phyloP scores from a whole-genome alignment of 2,888 invertebrate genomes.

The Aphidius colemani region DNA sequence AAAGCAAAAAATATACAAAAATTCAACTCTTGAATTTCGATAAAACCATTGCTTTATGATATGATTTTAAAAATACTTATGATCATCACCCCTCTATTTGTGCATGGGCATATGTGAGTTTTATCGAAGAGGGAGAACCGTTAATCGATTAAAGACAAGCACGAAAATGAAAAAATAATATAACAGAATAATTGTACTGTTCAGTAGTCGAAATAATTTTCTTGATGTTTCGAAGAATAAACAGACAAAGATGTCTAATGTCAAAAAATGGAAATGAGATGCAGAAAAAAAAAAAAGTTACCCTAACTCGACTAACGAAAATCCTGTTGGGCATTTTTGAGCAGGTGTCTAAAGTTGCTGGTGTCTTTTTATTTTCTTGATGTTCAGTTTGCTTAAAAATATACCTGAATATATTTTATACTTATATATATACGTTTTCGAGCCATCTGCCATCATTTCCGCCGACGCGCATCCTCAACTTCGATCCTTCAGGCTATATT shows the following conservation, averaged over 20 bases:
- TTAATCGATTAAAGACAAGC: constrained; percentile 12
- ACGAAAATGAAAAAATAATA: constrained; percentile 11
- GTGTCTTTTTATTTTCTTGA: constrained; percentile 18
- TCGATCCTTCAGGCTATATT: constrained; percentile 22
- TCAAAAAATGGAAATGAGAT: too few relatives aligned
- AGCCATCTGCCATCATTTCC: constrained; percentile 42
- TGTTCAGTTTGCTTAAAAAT: too few relatives aligned
- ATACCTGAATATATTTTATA: constrained; percentile 31
- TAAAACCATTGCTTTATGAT: too few relatives aligned
- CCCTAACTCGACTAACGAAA: too few relatives aligned
- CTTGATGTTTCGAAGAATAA: too few relatives aligned
- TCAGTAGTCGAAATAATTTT: too few relatives aligned
- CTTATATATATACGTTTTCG: constrained; percentile 36
- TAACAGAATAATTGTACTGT: too few relatives aligned
- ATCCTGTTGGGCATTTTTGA: too few relatives aligned
- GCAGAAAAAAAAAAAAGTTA: too few relatives aligned
- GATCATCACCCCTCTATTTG: background rate
- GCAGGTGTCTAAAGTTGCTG: constrained; percentile 6
- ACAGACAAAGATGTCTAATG: too few relatives aligned
- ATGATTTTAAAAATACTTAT: too few relatives aligned
- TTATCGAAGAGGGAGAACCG: constrained; percentile 6
- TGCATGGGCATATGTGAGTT: constrained; percentile 24
- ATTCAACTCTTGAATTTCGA: background rate
- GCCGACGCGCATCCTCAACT: constrained; percentile 27
- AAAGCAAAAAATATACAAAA: constrained; percentile 3